Evolutionary conservation across 2,797 vertebrate genomes (phyloP).

Genomic region (Enteromius anoplus): DNA sequence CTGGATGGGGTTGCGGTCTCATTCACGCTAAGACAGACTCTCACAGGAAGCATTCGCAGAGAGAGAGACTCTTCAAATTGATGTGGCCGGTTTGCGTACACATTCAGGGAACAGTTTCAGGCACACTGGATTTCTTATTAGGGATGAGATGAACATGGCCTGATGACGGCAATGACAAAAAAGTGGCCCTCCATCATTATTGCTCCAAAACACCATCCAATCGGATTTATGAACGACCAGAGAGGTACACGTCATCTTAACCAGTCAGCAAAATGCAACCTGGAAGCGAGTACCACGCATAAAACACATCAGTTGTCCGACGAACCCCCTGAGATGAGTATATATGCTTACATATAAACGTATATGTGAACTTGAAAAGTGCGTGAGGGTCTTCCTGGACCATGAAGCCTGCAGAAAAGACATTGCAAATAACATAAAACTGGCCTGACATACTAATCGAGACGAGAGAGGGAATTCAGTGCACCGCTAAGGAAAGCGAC

Average conservation of each 20-base stretch:
- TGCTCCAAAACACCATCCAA: constrained; percentile 32
- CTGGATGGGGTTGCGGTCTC: constrained; percentile 51
- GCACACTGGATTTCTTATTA: constrained; percentile 39
- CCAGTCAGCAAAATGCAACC: constrained; percentile 3
- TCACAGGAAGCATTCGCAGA: constrained; percentile 17
- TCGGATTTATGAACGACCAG: constrained; percentile 4
- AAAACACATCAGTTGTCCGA: not conserved
- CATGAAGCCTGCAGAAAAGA: not conserved
- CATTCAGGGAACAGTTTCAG: constrained; percentile 45
- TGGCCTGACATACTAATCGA: not conserved
- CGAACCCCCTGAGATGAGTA: constrained; percentile 10
- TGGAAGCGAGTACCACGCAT: not conserved
- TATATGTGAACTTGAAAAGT: constrained; percentile 31
- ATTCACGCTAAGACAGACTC: constrained; percentile 43
- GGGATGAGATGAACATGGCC: constrained; percentile 28
- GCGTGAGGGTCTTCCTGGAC: constrained; percentile 25
- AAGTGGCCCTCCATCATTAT: constrained; percentile 34
- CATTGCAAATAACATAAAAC: not conserved
- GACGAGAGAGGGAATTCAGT: constrained; percentile 21
- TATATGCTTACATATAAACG: constrained; percentile 27
- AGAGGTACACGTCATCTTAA: constrained; percentile 24
- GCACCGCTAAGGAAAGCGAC: constrained; percentile 31
- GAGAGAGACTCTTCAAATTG: constrained; percentile 21
- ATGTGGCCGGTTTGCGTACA: constrained; percentile 32
- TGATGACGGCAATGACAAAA: constrained; percentile 5